phyloP scores from a whole-genome alignment of 2,888 invertebrate species.

The Timema podura region DNA sequence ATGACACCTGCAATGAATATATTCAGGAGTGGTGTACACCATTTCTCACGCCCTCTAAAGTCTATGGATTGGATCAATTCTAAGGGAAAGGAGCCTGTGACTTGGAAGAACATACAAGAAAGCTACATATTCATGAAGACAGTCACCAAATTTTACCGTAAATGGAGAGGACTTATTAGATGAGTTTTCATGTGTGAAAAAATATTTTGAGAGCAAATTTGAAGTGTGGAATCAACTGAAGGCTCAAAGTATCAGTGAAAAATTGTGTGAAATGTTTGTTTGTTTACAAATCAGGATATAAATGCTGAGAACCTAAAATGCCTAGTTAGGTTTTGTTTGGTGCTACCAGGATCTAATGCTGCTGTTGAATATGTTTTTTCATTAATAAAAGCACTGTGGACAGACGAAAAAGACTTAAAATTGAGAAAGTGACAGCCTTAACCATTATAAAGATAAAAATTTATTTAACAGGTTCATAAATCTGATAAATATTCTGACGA shows the following conservation, averaged over 20 bases:
- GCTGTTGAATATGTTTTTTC: constrained; percentile 1
- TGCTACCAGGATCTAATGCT: neutral
- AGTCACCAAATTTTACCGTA: no score
- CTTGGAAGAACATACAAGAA: no score
- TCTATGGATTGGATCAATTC: constrained; percentile 5
- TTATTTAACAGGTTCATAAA: no score
- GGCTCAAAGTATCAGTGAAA: neutral
- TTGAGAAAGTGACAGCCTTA: no score
- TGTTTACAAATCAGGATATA: neutral
- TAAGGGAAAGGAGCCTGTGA: neutral
- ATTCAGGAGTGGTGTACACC: constrained; percentile 8
- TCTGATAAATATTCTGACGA: no score
- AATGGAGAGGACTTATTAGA: neutral
- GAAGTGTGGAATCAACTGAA: neutral
- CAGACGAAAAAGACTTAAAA: neutral
- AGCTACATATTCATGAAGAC: no score
- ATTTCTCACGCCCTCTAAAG: neutral
- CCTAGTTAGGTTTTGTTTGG: neutral
- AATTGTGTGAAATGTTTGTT: neutral
- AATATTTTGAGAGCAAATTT: constrained; percentile 1
- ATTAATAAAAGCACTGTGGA: neutral
- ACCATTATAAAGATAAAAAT: no score
- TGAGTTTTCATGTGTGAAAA: constrained; percentile 1
- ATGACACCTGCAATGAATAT: constrained; percentile 1
- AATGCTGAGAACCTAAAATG: neutral